A percentile compares a stretch with the other conserved stretches of the same genome.
Evolutionary conservation across 2,113 vertebrate genomes (phyloP).

Genomic region (Anolis sagrei): DNA sequence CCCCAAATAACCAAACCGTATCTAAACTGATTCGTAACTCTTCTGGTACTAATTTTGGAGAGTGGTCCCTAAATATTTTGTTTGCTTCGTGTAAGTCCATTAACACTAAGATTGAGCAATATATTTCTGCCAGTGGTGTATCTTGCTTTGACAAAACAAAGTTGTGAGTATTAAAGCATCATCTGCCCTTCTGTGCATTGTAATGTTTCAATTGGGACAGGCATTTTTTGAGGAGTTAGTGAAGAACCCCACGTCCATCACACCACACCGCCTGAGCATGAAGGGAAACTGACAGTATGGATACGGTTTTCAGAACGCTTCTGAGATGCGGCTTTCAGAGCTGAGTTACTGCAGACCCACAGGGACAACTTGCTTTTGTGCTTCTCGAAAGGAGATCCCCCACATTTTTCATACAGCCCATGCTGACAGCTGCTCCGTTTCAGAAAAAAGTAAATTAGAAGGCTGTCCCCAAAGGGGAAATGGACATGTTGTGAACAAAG

Average conservation of each 20-base stretch:
- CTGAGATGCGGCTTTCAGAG: conserved; percentile 38
- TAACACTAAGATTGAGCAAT: background rate
- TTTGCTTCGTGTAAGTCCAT: background rate
- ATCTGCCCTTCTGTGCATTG: conserved; percentile 43
- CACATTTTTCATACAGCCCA: background rate
- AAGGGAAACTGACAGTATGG: conserved; percentile 58
- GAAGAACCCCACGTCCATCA: conserved; percentile 51
- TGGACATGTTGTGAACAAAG: conserved; percentile 16
- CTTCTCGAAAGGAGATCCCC: background rate
- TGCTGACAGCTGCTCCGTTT: conserved; percentile 1
- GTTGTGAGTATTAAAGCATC: conserved; percentile 50
- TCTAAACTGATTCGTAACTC: too few species aligned
- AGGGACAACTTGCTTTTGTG: background rate
- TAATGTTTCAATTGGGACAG: conserved; percentile 26
- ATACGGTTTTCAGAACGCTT: conserved; percentile 52
- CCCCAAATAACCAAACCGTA: too few species aligned
- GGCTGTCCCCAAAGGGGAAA: background rate
- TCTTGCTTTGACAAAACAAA: conserved; percentile 47
- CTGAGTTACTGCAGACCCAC: background rate
- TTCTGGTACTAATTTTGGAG: too few species aligned
- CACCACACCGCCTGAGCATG: conserved; percentile 56
- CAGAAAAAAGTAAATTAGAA: background rate
- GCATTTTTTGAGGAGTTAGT: conserved; percentile 53
- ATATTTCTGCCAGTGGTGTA: conserved; percentile 27
- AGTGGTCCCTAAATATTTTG: background rate